Conservation (phyloP, 2,888 invertebrate genomes). For the Thymelicus acteon region DNA sequence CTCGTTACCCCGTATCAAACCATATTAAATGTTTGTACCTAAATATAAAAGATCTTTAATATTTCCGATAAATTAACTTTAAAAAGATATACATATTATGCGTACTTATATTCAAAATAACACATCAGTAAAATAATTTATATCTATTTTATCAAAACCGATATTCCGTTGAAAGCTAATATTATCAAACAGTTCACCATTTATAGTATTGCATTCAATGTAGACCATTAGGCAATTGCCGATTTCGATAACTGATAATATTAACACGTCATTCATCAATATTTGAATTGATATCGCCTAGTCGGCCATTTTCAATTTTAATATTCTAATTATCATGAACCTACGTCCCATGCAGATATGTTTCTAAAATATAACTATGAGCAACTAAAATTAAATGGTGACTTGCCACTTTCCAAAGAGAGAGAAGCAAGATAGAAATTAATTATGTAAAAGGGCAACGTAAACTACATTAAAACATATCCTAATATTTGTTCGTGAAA, state of each 20-base stretch:
- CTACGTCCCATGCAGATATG: too few relatives aligned
- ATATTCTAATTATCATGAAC: too few relatives aligned
- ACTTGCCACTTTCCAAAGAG: too few relatives aligned
- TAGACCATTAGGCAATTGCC: constrained; percentile 2
- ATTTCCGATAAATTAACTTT: too few relatives aligned
- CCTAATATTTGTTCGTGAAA: background rate
- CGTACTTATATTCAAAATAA: too few relatives aligned
- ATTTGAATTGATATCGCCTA: background rate
- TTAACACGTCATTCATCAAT: background rate
- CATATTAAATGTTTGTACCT: too few relatives aligned
- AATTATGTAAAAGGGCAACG: background rate
- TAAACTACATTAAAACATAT: background rate
- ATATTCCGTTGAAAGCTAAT: background rate
- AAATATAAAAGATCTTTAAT: too few relatives aligned
- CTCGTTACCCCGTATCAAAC: too few relatives aligned
- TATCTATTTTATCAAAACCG: background rate
- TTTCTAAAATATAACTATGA: too few relatives aligned
- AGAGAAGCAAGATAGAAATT: background rate
- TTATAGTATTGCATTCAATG: background rate
- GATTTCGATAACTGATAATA: constrained; percentile 10
- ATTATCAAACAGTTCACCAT: background rate
- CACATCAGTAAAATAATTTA: background rate
- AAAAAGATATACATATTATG: too few relatives aligned
- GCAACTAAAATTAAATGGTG: too few relatives aligned
- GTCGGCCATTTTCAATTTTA: too few relatives aligned